These are phyloP conservation scores for Hemiscyllium ocellatum DNA, from an alignment of 2,113 vertebrate genomes.

Conservation along the genomic window DNA sequence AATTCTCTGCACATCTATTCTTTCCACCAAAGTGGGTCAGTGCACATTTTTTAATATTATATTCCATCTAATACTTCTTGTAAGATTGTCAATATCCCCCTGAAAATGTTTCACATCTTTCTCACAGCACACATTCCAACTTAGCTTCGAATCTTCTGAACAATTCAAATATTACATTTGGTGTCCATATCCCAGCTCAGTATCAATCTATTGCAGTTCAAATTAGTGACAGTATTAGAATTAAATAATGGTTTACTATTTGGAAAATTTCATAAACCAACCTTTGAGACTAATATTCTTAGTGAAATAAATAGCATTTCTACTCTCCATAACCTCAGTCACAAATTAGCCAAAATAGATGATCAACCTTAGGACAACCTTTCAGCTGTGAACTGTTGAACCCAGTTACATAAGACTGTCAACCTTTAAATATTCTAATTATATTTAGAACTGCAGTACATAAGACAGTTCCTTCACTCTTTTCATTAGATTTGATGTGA, in stretches of 20 bases:
- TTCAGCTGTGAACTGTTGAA: neutral
- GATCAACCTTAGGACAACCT: neutral
- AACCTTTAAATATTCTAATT: neutral
- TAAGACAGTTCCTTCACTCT: neutral
- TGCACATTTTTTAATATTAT: too few relatives aligned
- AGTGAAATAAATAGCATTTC: neutral
- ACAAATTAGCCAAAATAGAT: neutral
- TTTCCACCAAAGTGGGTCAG: too few relatives aligned
- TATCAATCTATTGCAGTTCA: neutral
- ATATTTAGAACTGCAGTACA: neutral
- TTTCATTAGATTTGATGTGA: conserved; percentile 21
- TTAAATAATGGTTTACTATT: neutral
- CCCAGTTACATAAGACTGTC: neutral
- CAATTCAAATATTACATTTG: too few relatives aligned
- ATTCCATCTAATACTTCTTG: too few relatives aligned
- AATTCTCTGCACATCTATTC: too few relatives aligned
- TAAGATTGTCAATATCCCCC: too few relatives aligned
- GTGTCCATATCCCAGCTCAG: too few relatives aligned
- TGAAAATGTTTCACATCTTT: too few relatives aligned
- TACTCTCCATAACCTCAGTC: neutral
- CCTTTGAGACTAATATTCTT: neutral
- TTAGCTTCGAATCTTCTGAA: too few relatives aligned
- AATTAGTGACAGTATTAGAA: neutral
- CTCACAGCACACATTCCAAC: too few relatives aligned
- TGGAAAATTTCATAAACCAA: neutral